A percentile compares a stretch with the other conserved stretches of the same genome.
Evolutionary conservation across 2,888 invertebrate genomes (phyloP).

Genomic region (Lasioglossum vierecki): DNA sequence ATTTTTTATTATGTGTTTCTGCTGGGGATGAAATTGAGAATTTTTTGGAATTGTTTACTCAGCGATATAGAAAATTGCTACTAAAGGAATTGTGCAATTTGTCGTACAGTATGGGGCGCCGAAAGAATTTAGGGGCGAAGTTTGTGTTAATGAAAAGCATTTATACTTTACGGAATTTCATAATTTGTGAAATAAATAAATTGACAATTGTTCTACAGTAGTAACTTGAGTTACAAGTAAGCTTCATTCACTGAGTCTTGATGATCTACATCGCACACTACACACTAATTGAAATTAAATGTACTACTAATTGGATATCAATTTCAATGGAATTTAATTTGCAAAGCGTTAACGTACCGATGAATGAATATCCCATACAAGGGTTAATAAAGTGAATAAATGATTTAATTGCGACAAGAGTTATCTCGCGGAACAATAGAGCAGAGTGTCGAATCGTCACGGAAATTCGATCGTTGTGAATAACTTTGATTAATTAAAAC

Average conservation of each 20-base stretch:
- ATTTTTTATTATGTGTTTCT: not conserved
- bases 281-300: not conserved
- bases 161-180: not conserved
- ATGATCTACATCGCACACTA: not conserved
- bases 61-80: not conserved
- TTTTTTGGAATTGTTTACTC: not conserved
- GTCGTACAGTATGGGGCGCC: accelerated
- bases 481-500: not conserved
- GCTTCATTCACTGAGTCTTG: not conserved
- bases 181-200: not conserved
- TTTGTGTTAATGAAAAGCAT: not conserved
- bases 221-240: not conserved
- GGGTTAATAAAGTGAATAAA: not conserved
- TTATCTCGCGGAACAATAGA: not conserved
- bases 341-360: not conserved
- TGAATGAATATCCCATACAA: not conserved
- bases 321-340: not conserved
- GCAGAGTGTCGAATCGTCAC: not conserved
- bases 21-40: not conserved
- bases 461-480: not conserved
- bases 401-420: not conserved
- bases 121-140: not conserved
- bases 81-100: not conserved
- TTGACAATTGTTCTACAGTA: not conserved
- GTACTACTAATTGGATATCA: not conserved